A percentile compares a stretch with the other conserved stretches of the same genome.
Conservation (phyloP, 2,797 vertebrate genomes). For the Hypotaenidia okinawae region DNA sequence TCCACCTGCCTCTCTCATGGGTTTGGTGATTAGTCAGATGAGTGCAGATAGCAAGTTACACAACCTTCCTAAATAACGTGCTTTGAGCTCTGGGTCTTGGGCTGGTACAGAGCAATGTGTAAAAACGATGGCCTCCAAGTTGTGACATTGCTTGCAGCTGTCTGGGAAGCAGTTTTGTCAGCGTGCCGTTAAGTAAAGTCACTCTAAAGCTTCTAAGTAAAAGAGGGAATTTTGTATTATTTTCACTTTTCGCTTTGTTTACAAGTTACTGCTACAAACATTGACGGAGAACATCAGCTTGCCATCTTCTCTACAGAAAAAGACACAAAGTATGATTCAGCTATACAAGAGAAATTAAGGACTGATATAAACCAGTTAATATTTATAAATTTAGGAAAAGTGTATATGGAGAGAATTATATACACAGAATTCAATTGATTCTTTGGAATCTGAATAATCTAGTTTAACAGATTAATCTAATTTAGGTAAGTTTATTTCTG, state of each 20-base stretch:
- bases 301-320: not conserved
- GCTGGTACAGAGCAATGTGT: not conserved
- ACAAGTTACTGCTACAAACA: not conserved
- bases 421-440: not conserved
- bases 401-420: no score
- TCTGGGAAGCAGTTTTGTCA: not conserved
- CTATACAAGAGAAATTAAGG: not conserved
- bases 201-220: not conserved
- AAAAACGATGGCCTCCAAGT: not conserved
- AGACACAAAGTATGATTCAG: not conserved
- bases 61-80: not conserved
- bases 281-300: not conserved
- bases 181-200: not conserved
- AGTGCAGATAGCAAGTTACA: not conserved
- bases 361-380: not conserved
- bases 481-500: not conserved
- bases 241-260: not conserved
- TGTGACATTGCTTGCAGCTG: not conserved
- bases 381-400: not conserved
- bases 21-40: slow-evolving; percentile 34
- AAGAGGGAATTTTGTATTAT: not conserved
- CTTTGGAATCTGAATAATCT: not conserved
- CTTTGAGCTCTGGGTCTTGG: not conserved
- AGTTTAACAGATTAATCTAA: not conserved
- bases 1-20: not conserved